Base-by-base conservation (phyloP, 1,140 invertebrate genomes). In the Colletes gigas region DNA sequence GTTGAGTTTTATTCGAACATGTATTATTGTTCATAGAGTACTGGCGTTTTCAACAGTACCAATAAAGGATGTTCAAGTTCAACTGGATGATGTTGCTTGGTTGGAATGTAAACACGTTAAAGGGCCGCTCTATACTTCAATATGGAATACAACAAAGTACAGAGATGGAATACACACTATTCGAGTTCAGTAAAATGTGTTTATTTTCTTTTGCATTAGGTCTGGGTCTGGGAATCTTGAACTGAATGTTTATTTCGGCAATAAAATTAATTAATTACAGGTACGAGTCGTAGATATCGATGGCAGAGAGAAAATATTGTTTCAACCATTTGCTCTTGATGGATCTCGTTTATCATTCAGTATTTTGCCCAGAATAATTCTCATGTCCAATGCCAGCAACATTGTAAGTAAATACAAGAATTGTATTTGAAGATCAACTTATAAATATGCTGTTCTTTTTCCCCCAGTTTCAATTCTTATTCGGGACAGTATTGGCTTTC, bases 311-410 rank as follows among this genome's bases (percentile, higher is more conserved):
- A 93, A 94, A 82, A 92, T 92, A 78, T 88, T 96, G 39, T 92
- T 90, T n/a, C 96, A 97, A 88, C 94, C 95, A 79, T 98, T 98
- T 94, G 96, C 97, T 44, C 92, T 98, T 41, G 97, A 98, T 93
- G 96, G 95, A 10, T 95, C 95, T 17, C 92, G 93, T 87, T 88
- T 96, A 50, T 93, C 93, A 57, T 97, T 97, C 93, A 92, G 94
- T 60, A 85, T 97, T 69, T 91, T 96, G 65, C 93, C 96, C 39
- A 94, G 96, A 90, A 92, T 97, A 73, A 91, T 96, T 41, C 94
- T 98, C 5, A 97, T 97, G 96, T 92, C 95, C 54, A 95, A 97
- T 92, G 95, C 96, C 62, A 95, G 94, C 85, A 92, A 90, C 75
- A 93, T 97, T 86, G 97, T 97, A 95, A 95, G 96, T 95, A 70